A percentile compares a stretch with the other conserved stretches of the same genome.
Conservation (phyloP, 2,113 vertebrate species). For the Pycnonotus jocosus region DNA sequence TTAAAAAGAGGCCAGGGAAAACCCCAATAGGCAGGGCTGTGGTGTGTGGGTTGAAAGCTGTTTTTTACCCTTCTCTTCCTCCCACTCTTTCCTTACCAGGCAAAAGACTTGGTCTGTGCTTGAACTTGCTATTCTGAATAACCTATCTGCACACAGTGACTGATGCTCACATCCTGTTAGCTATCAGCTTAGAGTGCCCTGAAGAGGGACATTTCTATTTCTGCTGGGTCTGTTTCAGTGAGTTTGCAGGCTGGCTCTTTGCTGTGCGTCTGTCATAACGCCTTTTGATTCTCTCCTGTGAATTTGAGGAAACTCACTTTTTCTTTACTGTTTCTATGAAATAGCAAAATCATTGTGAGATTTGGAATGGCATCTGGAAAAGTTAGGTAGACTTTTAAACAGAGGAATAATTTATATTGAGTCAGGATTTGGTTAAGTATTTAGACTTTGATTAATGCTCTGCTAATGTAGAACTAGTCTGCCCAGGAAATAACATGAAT, state of each 20-base stretch:
- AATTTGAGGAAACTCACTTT: background rate
- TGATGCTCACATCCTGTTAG: conserved; percentile 49
- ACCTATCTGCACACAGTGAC: background rate
- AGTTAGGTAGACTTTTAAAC: background rate
- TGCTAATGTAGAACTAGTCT: background rate
- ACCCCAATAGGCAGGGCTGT: conserved; percentile 1
- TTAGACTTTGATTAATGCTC: background rate
- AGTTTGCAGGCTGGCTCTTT: background rate
- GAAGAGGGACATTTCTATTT: background rate
- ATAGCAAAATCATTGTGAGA: background rate
- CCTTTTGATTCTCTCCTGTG: background rate
- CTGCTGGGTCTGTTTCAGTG: background rate
- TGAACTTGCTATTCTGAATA: conserved; percentile 26
- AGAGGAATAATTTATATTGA: background rate
- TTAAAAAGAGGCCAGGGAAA: background rate
- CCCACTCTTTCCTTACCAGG: background rate
- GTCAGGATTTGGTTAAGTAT: background rate
- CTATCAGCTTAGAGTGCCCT: background rate
- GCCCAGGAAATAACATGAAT: background rate
- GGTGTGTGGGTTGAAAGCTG: background rate
- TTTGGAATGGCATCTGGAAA: background rate
- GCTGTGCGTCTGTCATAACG: background rate
- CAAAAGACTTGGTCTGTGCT: background rate
- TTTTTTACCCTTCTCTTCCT: background rate
- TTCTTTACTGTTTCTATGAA: background rate